Percentiles rank a stretch among this genome's conserved stretches.
These are phyloP conservation scores for Conus ventricosus DNA, from an alignment of 1,140 invertebrate species.

Conservation along the genomic window DNA sequence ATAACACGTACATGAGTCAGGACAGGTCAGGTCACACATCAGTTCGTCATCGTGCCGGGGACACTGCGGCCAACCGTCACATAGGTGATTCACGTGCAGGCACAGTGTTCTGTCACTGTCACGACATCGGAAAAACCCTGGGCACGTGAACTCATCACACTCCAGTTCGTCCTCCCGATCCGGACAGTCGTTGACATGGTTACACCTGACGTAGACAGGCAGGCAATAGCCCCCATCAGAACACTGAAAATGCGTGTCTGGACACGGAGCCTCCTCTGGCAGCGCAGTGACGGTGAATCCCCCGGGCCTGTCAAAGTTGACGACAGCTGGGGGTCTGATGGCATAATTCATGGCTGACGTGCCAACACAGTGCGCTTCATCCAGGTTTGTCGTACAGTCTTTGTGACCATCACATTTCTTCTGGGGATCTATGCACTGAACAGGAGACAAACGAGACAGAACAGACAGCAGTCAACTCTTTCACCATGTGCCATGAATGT, in stretches of 20 bases:
- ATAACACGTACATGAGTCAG: background rate
- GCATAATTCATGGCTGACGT: background rate
- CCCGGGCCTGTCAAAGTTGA: background rate
- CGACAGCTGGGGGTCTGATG: background rate
- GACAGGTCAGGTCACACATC: background rate
- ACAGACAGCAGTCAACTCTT: too few species aligned
- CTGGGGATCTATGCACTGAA: background rate
- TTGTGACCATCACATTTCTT: background rate
- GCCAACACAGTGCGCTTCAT: background rate
- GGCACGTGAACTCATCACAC: background rate
- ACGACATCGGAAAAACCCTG: slow-evolving; percentile 11
- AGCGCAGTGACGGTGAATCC: background rate
- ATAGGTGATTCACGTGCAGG: background rate
- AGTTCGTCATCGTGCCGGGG: background rate
- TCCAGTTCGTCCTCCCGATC: background rate
- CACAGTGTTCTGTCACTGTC: background rate
- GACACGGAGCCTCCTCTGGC: background rate
- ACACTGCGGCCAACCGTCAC: background rate
- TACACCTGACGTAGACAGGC: background rate
- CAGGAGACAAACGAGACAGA: background rate
- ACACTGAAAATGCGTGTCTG: background rate
- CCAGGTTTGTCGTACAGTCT: background rate
- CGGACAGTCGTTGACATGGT: background rate
- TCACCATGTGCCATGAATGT: too few species aligned
- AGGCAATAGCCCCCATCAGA: background rate